Base-by-base conservation (phyloP, 2,797 vertebrate species). In the Sebastes flavidus region DNA sequence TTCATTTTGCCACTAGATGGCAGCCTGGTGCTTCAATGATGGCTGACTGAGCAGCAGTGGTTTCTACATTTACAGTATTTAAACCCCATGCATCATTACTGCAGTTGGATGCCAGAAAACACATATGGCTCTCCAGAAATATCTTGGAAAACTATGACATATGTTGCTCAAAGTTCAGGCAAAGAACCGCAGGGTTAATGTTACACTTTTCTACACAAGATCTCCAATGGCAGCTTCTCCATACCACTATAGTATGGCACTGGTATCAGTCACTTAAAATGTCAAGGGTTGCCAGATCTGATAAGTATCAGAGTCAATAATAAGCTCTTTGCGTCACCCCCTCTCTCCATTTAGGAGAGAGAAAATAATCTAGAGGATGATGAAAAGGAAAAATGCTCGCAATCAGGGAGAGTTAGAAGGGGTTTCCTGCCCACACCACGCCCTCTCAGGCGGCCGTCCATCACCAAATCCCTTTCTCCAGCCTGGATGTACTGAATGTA, bases 1-100 rank as follows among this genome's bases (percentile, higher is more conserved):
- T 27, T 67, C 1, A 1, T 54, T 69, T 63, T 4, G 6, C 90
- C 95, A 94, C 91, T 80, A 87, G 94, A 82, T 91, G 92, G 89
- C 91, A 77, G 74, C 71, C 24, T 83, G 29, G 68, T 61, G 65
- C 75, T 76, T 68, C 49, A 46, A 46, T 71, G 9, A 49, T 2
- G 30, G 54, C 18, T 5, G 30, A 59, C 8, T 16, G 12, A 32
- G 46, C n/a, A 12, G 34, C 58, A 29, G 29, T 9, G 36, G 4
- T 38, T 59, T 75, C 59, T 24, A 67, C 61, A 65, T 22, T 65
- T 59, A 11, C 10, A 74, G 27, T 16, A 63, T 76, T 60, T 52
- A 60, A 78, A 24, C 52, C 30, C 5, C 24, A 56, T 55, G 18
- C 66, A 63, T 66, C 54, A 58, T 55, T 11, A 5, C 25, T 74